Percentiles rank a stretch among this genome's conserved stretches.
Evolutionary conservation across 2,888 invertebrate species (phyloP).

Genomic region (Formica aserva): DNA sequence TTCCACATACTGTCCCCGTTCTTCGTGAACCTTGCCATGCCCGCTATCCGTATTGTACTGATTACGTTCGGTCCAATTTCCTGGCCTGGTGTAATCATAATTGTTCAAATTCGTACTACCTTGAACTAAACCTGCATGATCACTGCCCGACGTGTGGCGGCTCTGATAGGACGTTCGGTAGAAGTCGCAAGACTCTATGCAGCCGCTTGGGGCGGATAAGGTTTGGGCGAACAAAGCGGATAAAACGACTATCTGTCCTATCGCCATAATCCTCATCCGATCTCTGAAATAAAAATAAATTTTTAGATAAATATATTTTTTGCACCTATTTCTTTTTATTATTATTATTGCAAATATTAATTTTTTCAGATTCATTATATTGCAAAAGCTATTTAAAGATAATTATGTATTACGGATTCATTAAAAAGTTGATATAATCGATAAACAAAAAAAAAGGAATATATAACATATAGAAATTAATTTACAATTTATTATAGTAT

Average conservation of each 20-base stretch:
- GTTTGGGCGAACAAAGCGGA: constrained; percentile 69
- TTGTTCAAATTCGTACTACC: constrained; percentile 52
- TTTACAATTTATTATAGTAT: constrained; percentile 5
- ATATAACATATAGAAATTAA: constrained; percentile 2
- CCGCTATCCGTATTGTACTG: constrained; percentile 77
- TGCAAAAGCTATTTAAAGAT: constrained; percentile 9
- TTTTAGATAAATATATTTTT: background rate
- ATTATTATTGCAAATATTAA: background rate
- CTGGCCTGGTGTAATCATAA: constrained; percentile 73
- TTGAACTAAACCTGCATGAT: constrained; percentile 54
- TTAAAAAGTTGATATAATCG: constrained; percentile 5
- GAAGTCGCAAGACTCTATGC: constrained; percentile 70
- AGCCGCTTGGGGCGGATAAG: constrained; percentile 74
- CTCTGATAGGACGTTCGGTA: constrained; percentile 54
- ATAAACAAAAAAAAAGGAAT: background rate
- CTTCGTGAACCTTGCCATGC: constrained; percentile 77
- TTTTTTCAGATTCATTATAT: background rate
- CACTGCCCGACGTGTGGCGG: constrained; percentile 42
- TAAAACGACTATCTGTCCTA: constrained; percentile 66
- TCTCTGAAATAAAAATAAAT: constrained; percentile 61
- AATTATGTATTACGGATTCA: constrained; percentile 4
- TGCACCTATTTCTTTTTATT: background rate
- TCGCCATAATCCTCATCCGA: constrained; percentile 61
- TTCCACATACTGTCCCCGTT: constrained; percentile 73
- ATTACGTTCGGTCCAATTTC: constrained; percentile 80